Conservation (phyloP, 2,797 vertebrate species). For the Huso huso region DNA sequence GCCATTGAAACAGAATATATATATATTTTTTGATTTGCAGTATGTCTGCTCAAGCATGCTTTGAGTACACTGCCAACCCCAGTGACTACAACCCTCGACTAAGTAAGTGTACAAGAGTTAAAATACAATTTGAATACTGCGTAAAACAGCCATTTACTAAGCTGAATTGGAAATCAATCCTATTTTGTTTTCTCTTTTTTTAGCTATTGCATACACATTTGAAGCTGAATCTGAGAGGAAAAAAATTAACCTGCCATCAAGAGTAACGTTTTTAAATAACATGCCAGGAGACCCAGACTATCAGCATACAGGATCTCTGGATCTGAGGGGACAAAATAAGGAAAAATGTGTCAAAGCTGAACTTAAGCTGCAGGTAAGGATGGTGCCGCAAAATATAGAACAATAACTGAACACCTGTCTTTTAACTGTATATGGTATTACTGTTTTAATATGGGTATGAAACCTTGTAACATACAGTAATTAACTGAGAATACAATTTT, state of each 20-base stretch:
- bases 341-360: slow-evolving; percentile 57
- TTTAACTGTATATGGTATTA: too few relatives aligned
- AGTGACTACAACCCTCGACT: slow-evolving; percentile 67
- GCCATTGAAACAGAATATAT: background rate
- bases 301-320: slow-evolving; percentile 58
- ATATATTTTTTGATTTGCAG: slow-evolving; percentile 52
- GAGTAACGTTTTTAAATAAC: slow-evolving; percentile 67
- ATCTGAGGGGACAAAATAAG: slow-evolving; percentile 66
- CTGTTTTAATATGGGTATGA: too few relatives aligned
- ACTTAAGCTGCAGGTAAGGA: slow-evolving; percentile 70
- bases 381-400: too few relatives aligned
- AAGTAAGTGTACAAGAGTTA: slow-evolving; percentile 59
- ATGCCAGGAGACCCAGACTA: slow-evolving; percentile 49
- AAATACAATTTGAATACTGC: slow-evolving; percentile 17
- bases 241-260: slow-evolving; percentile 64
- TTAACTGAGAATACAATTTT: too few relatives aligned
- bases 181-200: slow-evolving; percentile 20
- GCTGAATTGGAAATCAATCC: slow-evolving; percentile 7
- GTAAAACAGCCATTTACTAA: slow-evolving; percentile 8
- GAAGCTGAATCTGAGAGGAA: slow-evolving; percentile 75
- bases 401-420: too few relatives aligned
- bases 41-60: slow-evolving; percentile 77
- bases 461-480: too few relatives aligned
- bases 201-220: slow-evolving; percentile 70
- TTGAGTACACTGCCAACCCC: slow-evolving; percentile 74